phyloP scores from a whole-genome alignment of 2,797 vertebrate species.

The Chrysocyon brachyurus region DNA sequence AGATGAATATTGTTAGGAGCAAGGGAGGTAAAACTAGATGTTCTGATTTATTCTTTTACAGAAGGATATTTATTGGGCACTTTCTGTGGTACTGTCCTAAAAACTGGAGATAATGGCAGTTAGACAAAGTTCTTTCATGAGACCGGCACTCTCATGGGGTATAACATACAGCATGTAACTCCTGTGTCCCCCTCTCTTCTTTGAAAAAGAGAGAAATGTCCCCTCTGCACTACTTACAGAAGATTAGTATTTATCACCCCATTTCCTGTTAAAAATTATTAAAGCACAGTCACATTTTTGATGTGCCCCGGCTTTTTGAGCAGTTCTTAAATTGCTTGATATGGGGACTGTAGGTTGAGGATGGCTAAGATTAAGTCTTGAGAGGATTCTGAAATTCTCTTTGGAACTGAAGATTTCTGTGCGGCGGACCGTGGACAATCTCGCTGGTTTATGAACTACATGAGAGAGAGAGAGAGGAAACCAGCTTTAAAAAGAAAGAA shows the following conservation, averaged over 20 bases:
- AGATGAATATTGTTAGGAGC: constrained; percentile 18
- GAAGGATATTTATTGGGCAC: background rate
- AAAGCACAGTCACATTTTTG: background rate
- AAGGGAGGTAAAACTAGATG: background rate
- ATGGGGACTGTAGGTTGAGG: background rate
- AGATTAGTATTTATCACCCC: background rate
- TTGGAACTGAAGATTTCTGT: constrained; percentile 15
- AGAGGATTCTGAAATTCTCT: constrained; percentile 31
- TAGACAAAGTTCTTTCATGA: background rate
- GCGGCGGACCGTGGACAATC: background rate
- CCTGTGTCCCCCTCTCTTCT: background rate
- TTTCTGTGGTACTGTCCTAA: background rate
- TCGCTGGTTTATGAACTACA: background rate
- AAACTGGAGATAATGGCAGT: background rate
- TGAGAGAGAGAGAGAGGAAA: background rate
- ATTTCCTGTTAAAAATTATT: background rate
- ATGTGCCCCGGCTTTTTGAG: background rate
- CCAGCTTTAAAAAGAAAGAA: constrained; percentile 18
- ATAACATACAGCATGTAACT: background rate
- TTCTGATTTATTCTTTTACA: background rate
- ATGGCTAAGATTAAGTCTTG: background rate
- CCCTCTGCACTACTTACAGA: background rate
- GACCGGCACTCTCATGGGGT: background rate
- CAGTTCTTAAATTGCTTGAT: background rate
- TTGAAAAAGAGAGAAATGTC: background rate